These are phyloP conservation scores for Champsocephalus gunnari DNA, from an alignment of 2,797 vertebrate genomes.

Conservation along the genomic window DNA sequence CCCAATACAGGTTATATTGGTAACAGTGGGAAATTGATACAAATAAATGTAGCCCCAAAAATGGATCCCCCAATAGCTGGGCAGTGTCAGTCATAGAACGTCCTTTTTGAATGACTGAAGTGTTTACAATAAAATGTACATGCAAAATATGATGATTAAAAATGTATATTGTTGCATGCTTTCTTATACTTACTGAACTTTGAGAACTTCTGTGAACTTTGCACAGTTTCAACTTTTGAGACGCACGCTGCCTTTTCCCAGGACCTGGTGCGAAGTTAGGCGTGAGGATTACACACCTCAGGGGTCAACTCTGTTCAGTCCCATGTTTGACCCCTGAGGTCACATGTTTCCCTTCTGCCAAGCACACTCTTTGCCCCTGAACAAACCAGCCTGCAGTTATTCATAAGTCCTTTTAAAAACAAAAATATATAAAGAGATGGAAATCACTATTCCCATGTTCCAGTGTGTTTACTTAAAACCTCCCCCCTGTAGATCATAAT, in stretches of 20 bases:
- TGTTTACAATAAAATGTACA: not conserved
- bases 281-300: slow-evolving; percentile 54
- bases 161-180: fast-evolving
- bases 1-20: too few relatives aligned
- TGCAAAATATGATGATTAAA: not conserved
- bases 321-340: slow-evolving; percentile 25
- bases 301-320: slow-evolving; percentile 8
- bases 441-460: not conserved
- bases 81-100: not conserved
- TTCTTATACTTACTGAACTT: not conserved
- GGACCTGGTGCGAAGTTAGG: slow-evolving; percentile 53
- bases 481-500: not conserved
- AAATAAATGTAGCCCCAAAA: not conserved
- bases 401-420: not conserved
- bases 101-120: not conserved
- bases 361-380: not conserved
- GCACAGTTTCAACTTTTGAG: slow-evolving; percentile 4
- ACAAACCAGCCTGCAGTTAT: not conserved
- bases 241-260: slow-evolving; percentile 54
- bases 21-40: not conserved
- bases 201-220: slow-evolving; percentile 51
- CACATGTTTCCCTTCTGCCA: slow-evolving; percentile 9
- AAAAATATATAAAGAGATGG: not conserved
- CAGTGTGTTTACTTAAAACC: not conserved
- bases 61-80: too few relatives aligned